These are phyloP conservation scores for Cryptophagus acutangulus DNA, from an alignment of 2,888 invertebrate genomes.

Conservation along the genomic window DNA sequence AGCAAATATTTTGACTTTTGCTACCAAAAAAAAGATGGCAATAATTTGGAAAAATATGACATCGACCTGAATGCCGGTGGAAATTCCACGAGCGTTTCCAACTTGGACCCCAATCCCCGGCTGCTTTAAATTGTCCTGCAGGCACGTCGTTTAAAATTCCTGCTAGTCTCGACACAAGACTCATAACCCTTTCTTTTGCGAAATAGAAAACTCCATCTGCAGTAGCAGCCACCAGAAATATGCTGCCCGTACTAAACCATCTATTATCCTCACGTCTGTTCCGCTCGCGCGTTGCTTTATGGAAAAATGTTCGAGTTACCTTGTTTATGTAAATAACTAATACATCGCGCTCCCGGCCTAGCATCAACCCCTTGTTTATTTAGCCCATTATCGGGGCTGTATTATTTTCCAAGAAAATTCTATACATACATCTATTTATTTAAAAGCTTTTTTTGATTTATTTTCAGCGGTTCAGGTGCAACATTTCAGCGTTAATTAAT, in stretches of 20 bases:
- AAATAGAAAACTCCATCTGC: slow-evolving; percentile 14
- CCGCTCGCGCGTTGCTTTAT: not conserved
- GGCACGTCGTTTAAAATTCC: slow-evolving; percentile 35
- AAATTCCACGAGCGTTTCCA: not conserved
- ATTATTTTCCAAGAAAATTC: no score
- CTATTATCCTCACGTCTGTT: slow-evolving; percentile 1
- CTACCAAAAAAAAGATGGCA: not conserved
- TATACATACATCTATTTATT: no score
- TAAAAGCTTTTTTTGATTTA: no score
- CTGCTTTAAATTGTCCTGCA: slow-evolving; percentile 34
- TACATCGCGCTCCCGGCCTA: no score
- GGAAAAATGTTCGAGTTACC: slow-evolving; percentile 8
- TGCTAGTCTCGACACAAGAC: slow-evolving; percentile 20
- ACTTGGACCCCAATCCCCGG: slow-evolving; percentile 11
- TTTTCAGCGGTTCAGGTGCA: no score
- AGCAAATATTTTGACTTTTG: slow-evolving; percentile 1
- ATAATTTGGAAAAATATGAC: not conserved
- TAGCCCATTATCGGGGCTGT: not conserved
- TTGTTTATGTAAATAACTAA: slow-evolving; percentile 11
- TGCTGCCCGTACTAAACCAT: not conserved
- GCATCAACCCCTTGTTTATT: slow-evolving; percentile 4
- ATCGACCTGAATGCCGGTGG: not conserved
- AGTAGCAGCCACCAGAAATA: slow-evolving; percentile 6
- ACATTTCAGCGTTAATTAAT: no score
- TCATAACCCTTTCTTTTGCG: slow-evolving; percentile 12